Base-by-base conservation (phyloP, 2,113 vertebrate species). In the Notarius lentiginosus region DNA sequence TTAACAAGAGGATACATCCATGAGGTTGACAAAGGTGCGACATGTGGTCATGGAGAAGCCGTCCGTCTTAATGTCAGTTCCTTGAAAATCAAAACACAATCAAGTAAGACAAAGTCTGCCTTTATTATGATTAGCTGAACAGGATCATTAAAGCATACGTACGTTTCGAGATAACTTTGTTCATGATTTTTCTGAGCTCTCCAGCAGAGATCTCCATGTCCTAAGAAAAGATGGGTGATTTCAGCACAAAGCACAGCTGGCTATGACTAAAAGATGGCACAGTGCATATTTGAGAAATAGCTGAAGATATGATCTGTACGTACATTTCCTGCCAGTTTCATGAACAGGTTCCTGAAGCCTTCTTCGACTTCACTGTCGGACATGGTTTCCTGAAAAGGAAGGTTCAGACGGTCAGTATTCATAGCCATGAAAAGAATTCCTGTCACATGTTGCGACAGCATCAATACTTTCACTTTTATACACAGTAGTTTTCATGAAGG, bases 1-100 rank as follows among this genome's bases (percentile, higher is more conserved):
- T 4, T 22, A 27, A 30, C 49, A 85, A 24, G 94, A 98, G 96
- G 97, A 99, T 98, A 98, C 97, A 24, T 98, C 97, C 95, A 98
- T 93, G 88, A 98, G 95, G 93, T 96, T 96, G 89, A 98, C 93
- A 96, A 98, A 96, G 76, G 96, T 90, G 53, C 96, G 95, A 93
- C 96, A 96, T 61, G 97, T 98, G 18, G 96, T 96, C 89, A 96
- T 61, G 89, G 93, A 92, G 91, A 99, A 98, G 85, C 97, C 97
- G n/a, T 95, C 93, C 0, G 96, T 97, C 90, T 96, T 97, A 76
- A 99, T 92, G 93, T 98, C 97, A 30, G 90, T 92, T 93, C 96
- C 97, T 99, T 91, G 49, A 92, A 20, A 79, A 85, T 77, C 55
- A 51, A 15, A 86, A 24, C 53, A 18, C 55, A 58, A 14, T 30